Evolutionary conservation across 2,113 vertebrate genomes (phyloP), one percentile per base, ranked within the genome.

Genomic region (Okapia johnstoni): DNA sequence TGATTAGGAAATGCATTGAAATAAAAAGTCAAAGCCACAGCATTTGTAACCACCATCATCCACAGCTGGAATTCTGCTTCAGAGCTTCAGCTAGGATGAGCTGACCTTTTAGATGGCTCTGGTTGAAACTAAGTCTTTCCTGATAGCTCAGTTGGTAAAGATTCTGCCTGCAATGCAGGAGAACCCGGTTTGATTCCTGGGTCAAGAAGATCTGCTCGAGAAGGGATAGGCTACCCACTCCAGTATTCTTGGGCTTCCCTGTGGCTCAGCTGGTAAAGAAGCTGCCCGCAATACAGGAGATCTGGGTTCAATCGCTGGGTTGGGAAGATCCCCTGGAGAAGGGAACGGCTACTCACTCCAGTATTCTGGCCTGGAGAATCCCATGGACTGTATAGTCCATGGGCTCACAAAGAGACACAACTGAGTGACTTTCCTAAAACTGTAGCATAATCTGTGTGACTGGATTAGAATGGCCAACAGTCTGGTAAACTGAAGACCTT

Each of bases 201-300:
- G 10, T 70, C n/a, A 70, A 70, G 10, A 70, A 70, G 36, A 40
- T 70, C 66, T 5, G 0, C 66, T 70, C n/a, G n/a, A 70, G 66
- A 70, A 40, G 19, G 19, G 66, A 70, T 40, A 70, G 66, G 5
- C 5, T 70, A 40, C n/a, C 66, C 66, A 40, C n/a, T 70, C 66
- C 66, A 70, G 66, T 40, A 70, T 70, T 40, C n/a, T 70, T 70
- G n/a, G 19, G n/a, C 2, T 70, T 70, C 66, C n/a, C 66, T 70
- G n/a, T 70, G n/a, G 1, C 66, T 70, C 19, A 70, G 19, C n/a
- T 70, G 66, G 19, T 70, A 70, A 70, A 70, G 12, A 70, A 70
- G 40, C 36, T 23, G n/a, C 2, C 10, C 0, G 0, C 10, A 23
- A 5, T 40, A 70, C 10, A 40, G 66, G 19, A 40, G n/a, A 70